Evolutionary conservation across 1,140 invertebrate species (phyloP).

Genomic region (Globodera rostochiensis): DNA sequence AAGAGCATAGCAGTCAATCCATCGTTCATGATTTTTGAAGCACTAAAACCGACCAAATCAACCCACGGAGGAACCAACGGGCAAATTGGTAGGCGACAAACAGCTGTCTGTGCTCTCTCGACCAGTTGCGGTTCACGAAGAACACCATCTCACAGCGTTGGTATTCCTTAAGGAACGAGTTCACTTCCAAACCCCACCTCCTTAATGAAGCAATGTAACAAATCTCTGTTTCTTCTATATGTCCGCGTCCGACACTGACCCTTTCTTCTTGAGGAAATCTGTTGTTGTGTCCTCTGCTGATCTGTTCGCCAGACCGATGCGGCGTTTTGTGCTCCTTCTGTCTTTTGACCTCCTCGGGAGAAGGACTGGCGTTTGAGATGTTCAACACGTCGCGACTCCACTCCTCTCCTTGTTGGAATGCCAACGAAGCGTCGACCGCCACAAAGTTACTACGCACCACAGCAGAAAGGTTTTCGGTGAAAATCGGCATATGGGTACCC

Average conservation of each 20-base stretch:
- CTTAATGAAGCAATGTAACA: not conserved
- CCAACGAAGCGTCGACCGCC: conserved; percentile 23
- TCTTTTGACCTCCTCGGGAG: conserved; percentile 1
- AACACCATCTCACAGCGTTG: conserved; percentile 29
- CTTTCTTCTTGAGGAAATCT: conserved; percentile 19
- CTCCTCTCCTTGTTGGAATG: conserved; percentile 22
- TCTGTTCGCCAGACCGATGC: conserved; percentile 18
- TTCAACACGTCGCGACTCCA: conserved; percentile 29
- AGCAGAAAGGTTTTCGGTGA: conserved; percentile 11
- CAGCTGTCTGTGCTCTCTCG: conserved; percentile 16
- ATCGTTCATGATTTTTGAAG: not conserved
- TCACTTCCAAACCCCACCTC: not conserved
- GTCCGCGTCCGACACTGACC: not conserved
- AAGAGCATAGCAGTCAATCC: not conserved
- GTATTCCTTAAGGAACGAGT: conserved; percentile 10
- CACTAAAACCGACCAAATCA: conserved; percentile 17
- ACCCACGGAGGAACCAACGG: conserved; percentile 22
- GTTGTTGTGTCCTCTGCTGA: conserved; percentile 12
- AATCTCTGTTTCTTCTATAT: too few relatives aligned
- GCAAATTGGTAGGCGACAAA: conserved; percentile 25
- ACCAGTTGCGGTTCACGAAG: conserved; percentile 22
- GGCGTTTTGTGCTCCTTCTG: conserved; percentile 10
- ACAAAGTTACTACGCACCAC: conserved; percentile 9
- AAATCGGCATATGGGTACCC: conserved; percentile 6
- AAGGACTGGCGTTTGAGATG: conserved; percentile 18